These are phyloP conservation scores for Sarcophaga rosellei DNA, from an alignment of 2,888 invertebrate genomes.

Conservation along the genomic window DNA sequence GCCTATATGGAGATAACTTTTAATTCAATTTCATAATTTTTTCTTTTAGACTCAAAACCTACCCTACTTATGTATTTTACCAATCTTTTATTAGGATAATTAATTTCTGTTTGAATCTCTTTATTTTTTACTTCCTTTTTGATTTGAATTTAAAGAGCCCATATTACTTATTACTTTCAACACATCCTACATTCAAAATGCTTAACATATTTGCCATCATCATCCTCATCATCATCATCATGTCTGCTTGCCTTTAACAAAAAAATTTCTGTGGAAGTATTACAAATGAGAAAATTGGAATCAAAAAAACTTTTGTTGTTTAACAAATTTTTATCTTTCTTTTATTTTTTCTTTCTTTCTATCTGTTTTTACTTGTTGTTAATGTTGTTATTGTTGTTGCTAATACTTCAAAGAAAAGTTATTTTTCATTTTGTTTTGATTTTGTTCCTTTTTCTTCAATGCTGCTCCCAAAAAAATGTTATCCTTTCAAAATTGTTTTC, in stretches of 20 bases:
- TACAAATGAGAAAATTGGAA: background rate
- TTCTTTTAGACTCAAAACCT: too few relatives aligned
- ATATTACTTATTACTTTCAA: background rate
- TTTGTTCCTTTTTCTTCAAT: background rate
- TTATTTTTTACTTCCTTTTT: too few relatives aligned
- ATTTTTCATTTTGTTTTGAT: slow-evolving; percentile 16
- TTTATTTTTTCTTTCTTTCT: background rate
- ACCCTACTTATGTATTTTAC: too few relatives aligned
- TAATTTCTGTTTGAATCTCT: too few relatives aligned
- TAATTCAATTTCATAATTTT: too few relatives aligned
- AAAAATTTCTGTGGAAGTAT: too few relatives aligned
- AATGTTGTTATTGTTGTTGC: background rate
- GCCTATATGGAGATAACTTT: too few relatives aligned
- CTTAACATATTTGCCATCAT: background rate
- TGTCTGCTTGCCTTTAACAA: background rate
- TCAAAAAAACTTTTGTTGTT: slow-evolving; percentile 21
- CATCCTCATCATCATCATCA: background rate
- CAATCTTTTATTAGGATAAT: too few relatives aligned
- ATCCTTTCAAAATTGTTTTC: slow-evolving; percentile 45
- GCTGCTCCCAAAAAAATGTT: slow-evolving; percentile 28
- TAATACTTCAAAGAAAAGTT: slow-evolving; percentile 39
- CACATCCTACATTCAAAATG: background rate
- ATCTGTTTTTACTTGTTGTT: too few relatives aligned
- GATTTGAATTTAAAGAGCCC: background rate
- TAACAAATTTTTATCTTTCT: slow-evolving; percentile 28